Base-by-base conservation (phyloP, 2,113 vertebrate species). In the Ursus arctos region DNA sequence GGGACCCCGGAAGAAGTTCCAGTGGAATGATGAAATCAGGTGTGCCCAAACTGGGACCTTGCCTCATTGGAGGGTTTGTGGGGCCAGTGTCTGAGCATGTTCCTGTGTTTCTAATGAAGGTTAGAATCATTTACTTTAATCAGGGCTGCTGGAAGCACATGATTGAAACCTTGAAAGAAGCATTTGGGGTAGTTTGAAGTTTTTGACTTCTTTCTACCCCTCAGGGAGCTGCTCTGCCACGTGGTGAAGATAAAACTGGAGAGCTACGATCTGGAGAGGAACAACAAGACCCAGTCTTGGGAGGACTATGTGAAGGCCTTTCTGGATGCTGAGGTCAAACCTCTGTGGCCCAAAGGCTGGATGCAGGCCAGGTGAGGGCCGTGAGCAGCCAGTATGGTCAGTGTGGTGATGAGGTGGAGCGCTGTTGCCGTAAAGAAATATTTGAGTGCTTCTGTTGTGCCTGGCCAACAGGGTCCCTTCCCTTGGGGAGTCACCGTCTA, bases 271-370 rank as follows among this genome's bases (percentile, higher is more conserved):
- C 98, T 98, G 69, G 99, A 99, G 98, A 99, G 97, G 96, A 99
- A 98, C 95, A 99, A 98, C 92, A 99, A 98, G 72, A 96, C 98
- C 95, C 99, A 99, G 87, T 99, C 99, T 59, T 98, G 99, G 98
- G 99, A 99, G 71, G 99, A 99, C 90, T 99, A 99, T 93, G 98
- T 99, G 93, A 99, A 99, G 98, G 98, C 97, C 24, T 99, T 99
- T 96, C 98, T 99, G 94, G 99, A 99, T 82, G 98, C 98, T 21
- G 99, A 99, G 96, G 99, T 99, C 97, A 99, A 99, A 98, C 98
- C 99, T 1, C 99, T 99, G 80, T 99, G 99, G 99, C 99, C 99
- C 47, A 99, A 99, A 98, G 99, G 99, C 91, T 99, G 99, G 99
- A 99, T 99, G 99, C 99, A 99, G 92, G 99, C 99, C 47, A 99